Conservation (phyloP, 2,113 vertebrate genomes). For the Rhinolophus sinicus region DNA sequence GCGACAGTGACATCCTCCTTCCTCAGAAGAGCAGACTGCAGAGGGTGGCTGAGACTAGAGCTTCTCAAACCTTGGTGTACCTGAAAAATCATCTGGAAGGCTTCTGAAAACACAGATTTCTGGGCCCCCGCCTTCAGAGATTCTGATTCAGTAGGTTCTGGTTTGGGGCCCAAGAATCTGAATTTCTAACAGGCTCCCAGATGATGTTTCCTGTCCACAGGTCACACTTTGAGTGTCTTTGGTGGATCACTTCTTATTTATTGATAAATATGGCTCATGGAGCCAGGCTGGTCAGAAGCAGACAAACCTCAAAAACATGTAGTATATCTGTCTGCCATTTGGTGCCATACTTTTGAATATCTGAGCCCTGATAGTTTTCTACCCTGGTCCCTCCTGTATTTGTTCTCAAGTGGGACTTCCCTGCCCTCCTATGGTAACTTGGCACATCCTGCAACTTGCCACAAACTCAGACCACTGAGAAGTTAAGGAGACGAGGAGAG, state of each 20-base stretch:
- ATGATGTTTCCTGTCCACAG: background rate
- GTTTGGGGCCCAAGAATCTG: background rate
- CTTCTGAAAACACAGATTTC: background rate
- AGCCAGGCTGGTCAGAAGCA: background rate
- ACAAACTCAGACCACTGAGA: background rate
- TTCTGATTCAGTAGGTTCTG: background rate
- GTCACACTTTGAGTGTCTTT: background rate
- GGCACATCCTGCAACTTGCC: background rate
- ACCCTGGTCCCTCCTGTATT: background rate
- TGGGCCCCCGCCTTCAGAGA: background rate
- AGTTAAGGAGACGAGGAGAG: background rate
- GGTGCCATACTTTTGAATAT: background rate
- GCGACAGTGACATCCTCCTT: background rate
- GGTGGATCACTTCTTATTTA: background rate
- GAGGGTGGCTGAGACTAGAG: background rate
- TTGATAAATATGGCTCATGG: background rate
- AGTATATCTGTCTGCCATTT: background rate
- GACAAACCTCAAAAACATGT: background rate
- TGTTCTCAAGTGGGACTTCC: background rate
- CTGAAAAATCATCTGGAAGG: background rate
- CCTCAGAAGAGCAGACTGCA: background rate
- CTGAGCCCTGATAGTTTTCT: background rate
- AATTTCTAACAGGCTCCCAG: background rate
- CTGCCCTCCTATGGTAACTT: background rate
- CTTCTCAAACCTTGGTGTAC: background rate